Evolutionary conservation across 2,797 vertebrate species (phyloP), one percentile per base, ranked within the genome.

Genomic region (Enteromius fasciolatus): DNA sequence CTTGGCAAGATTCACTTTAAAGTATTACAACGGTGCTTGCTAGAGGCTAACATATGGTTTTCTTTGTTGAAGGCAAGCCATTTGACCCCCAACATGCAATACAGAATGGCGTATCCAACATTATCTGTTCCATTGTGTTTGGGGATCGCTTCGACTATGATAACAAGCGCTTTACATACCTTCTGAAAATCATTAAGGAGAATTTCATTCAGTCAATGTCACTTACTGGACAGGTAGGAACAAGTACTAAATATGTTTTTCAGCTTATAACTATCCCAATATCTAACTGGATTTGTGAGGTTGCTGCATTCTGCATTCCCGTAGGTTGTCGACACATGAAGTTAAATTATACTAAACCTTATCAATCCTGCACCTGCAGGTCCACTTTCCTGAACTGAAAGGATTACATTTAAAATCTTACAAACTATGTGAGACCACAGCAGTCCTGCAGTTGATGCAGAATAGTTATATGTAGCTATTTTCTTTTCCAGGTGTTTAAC

Each of bases 121-220:
- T 91, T 31, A 94, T 93, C 36, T 33, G 91, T 25, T 91, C 41
- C 0, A 85, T 94, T 6, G 83, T 89, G 33, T 89, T 86, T 0
- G 90, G 89, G 1, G 78, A 78, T 33, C 90, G 90, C 11, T 93
- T 93, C 0, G 85, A 91, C 3, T 92, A 92, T 2, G 7, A 84
- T 0, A 63, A 93, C 54, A 66, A 61, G 0, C n/a, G 0, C 14
- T 67, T 94, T 2, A 12, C 20, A 48, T 18, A 72, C 23, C 52
- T 92, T 0, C 7, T 92, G 81, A 5, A 68, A 1, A 5, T 87
- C 0, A 0, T 87, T 0, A 64, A 76, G 9, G 76, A 83, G 39
- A 87, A 86, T 66, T 39, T 86, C 0, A 63, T 33, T 1, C 67
- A 78, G 17, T 0, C 57, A 10, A 82, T 80, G 5, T 83, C 78